Conservation (phyloP, 2,113 vertebrate species). For the Rallus limicola region DNA sequence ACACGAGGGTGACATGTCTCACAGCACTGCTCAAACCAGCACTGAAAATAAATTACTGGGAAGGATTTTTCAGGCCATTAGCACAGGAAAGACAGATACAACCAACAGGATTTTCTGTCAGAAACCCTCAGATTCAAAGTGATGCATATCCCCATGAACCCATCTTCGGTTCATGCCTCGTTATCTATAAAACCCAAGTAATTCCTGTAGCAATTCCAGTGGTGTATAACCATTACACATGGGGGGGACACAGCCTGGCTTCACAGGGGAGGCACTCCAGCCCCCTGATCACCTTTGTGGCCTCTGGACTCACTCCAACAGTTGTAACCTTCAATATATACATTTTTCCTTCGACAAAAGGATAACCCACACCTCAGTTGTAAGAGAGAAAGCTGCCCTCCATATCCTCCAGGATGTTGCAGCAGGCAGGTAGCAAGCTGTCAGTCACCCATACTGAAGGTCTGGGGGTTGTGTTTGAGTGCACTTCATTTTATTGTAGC, state of each 20-base stretch:
- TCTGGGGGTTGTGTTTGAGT: background rate
- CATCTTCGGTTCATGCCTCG: background rate
- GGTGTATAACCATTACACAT: background rate
- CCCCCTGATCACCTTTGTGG: no score
- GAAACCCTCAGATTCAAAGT: background rate
- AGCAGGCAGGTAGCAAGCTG: background rate
- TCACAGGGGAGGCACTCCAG: no score
- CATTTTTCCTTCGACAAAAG: background rate
- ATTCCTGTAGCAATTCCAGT: background rate
- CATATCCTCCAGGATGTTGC: background rate
- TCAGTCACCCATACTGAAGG: background rate
- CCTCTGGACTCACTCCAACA: no score
- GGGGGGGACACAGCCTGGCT: no score
- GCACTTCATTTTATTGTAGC: background rate
- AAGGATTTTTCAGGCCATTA: background rate
- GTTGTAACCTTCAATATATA: background rate
- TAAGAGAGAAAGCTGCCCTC: background rate
- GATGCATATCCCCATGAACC: background rate
- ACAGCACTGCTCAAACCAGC: background rate
- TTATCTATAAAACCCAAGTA: background rate
- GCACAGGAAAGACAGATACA: background rate
- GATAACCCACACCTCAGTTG: background rate
- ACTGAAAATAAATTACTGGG: background rate
- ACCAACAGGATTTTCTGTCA: background rate
- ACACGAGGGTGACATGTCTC: background rate